These are phyloP conservation scores for Morelia viridis DNA, from an alignment of 2,797 vertebrate genomes.

Conservation along the genomic window DNA sequence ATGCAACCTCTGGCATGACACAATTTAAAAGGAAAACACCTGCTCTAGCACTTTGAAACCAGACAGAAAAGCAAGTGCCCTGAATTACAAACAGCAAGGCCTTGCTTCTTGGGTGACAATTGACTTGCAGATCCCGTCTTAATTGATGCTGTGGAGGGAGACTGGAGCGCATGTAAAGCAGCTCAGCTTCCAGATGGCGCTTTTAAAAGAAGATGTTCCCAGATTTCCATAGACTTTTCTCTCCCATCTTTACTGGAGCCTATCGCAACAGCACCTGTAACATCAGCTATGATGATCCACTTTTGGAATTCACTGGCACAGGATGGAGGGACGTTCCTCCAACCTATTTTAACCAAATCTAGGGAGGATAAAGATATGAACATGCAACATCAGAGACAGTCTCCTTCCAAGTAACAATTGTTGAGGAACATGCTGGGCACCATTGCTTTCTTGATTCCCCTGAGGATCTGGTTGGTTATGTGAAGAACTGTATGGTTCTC, in stretches of 20 bases:
- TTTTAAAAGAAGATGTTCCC: neutral
- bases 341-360: neutral
- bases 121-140: neutral
- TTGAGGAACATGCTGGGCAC: neutral
- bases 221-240: neutral
- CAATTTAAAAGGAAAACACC: conserved; percentile 26
- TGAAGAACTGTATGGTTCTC: neutral
- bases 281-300: neutral
- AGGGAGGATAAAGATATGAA: neutral
- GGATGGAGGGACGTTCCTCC: neutral
- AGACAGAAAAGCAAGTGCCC: conserved; percentile 47
- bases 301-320: neutral
- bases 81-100: conserved; percentile 52
- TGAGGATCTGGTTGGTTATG: neutral
- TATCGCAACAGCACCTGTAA: too few species aligned
- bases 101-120: neutral
- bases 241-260: neutral
- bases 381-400: neutral
- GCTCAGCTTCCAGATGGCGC: neutral
- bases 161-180: neutral
- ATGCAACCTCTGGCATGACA: conserved; percentile 62
- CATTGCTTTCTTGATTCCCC: neutral
- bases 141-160: neutral
- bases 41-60: conserved; percentile 45
- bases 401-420: neutral